These are phyloP conservation scores for Tonatia bakeri DNA, from an alignment of 2,113 vertebrate genomes.

Conservation along the genomic window DNA sequence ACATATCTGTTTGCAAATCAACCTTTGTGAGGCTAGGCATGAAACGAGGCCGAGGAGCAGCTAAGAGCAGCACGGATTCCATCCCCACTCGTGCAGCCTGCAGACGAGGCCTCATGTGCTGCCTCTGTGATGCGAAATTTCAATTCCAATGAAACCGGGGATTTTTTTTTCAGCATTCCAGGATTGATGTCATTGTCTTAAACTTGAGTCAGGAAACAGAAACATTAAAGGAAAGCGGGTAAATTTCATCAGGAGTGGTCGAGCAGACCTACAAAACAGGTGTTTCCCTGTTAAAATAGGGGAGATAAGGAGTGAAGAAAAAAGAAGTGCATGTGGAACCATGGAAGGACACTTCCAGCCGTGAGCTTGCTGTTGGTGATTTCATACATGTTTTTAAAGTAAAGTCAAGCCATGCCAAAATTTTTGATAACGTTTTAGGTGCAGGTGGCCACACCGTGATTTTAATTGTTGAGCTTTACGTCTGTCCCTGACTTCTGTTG, in stretches of 20 bases:
- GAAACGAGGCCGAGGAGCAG: background rate
- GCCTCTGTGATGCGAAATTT: background rate
- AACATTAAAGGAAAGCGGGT: background rate
- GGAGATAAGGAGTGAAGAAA: background rate
- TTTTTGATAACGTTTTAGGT: background rate
- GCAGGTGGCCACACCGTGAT: background rate
- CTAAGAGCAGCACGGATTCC: background rate
- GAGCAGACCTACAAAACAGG: background rate
- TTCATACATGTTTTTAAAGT: background rate
- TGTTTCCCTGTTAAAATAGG: background rate
- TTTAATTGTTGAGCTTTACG: background rate
- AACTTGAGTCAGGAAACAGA: background rate
- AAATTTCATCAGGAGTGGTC: background rate
- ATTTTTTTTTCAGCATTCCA: background rate
- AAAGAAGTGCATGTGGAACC: background rate
- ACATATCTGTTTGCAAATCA: slow-evolving; percentile 37
- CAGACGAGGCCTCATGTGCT: background rate
- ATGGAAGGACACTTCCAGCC: background rate
- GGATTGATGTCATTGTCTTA: background rate
- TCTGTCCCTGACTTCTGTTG: background rate
- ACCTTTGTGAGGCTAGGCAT: background rate
- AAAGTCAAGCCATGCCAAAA: slow-evolving; percentile 18
- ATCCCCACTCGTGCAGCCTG: background rate
- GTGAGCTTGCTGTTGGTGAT: background rate
- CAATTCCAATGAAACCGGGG: background rate